Percentiles rank a stretch among this genome's conserved stretches.
Evolutionary conservation across 2,113 vertebrate genomes (phyloP).

Genomic region (Prunella fulvescens): DNA sequence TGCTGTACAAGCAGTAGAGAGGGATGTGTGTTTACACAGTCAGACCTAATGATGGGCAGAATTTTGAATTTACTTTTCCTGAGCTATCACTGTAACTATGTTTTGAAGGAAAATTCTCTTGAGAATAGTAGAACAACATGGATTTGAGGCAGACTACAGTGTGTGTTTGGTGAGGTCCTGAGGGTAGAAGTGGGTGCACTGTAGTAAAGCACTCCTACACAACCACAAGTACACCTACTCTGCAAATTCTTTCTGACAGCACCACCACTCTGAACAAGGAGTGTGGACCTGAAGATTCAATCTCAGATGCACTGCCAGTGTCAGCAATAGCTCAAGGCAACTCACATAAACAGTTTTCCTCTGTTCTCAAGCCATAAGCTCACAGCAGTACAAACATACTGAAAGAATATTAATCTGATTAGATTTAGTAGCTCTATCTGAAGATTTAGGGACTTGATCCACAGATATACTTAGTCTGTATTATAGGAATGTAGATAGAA

Average conservation of each 20-base stretch:
- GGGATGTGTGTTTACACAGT: background rate
- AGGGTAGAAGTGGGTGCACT: background rate
- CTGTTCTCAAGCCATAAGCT: background rate
- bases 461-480: background rate
- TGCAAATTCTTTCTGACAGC: conserved; percentile 11
- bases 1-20: background rate
- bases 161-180: background rate
- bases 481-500: background rate
- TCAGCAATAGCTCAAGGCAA: background rate
- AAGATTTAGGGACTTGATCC: background rate
- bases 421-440: background rate
- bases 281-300: background rate
- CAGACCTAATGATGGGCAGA: background rate
- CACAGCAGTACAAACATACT: background rate
- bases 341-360: background rate
- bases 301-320: background rate
- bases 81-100: background rate
- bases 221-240: background rate
- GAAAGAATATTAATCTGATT: background rate
- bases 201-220: conserved; percentile 8
- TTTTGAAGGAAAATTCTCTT: background rate
- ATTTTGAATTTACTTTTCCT: conserved; percentile 5
- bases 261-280: background rate
- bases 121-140: background rate
- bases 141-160: background rate